Conservation (phyloP, 2,113 vertebrate genomes). For the Poeciliopsis turrubarensis region DNA sequence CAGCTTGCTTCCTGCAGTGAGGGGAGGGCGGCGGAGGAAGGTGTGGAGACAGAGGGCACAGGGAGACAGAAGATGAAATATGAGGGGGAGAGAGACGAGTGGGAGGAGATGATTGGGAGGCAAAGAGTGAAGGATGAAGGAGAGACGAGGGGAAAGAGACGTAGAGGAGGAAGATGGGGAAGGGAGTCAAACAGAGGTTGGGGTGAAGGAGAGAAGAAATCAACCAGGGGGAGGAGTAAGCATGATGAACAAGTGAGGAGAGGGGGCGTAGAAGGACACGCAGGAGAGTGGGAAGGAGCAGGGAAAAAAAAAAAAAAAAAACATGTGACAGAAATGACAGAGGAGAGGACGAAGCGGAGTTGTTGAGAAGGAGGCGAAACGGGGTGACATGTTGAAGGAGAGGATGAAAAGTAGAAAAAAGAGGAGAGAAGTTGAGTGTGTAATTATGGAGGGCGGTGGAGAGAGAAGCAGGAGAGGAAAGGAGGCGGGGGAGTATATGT, state of each 20-base stretch:
- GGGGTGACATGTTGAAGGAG: conserved; percentile 43
- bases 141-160: conserved; percentile 31
- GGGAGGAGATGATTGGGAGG: conserved; percentile 4
- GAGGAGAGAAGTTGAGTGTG: conserved; percentile 48
- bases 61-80: conserved; percentile 56
- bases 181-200: not conserved
- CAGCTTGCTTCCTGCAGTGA: conserved; percentile 79
- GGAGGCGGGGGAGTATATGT: conserved; percentile 10
- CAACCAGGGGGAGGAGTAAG: conserved; percentile 45
- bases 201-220: conserved; percentile 34
- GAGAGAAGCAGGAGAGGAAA: conserved; percentile 36
- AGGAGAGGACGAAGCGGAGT: conserved; percentile 40
- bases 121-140: conserved; percentile 2
- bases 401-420: conserved; percentile 19
- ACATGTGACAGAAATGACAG: conserved; percentile 47
- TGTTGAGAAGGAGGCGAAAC: conserved; percentile 26
- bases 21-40: conserved; percentile 40
- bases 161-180: not conserved
- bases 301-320: conserved; percentile 16
- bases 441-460: conserved; percentile 50
- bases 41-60: conserved; percentile 34
- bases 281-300: conserved; percentile 49
- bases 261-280: conserved; percentile 58
- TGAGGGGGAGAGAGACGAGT: conserved; percentile 43
- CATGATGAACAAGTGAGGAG: conserved; percentile 58